Conservation (phyloP, 1,140 invertebrate genomes). For the Drepana arcuata region DNA sequence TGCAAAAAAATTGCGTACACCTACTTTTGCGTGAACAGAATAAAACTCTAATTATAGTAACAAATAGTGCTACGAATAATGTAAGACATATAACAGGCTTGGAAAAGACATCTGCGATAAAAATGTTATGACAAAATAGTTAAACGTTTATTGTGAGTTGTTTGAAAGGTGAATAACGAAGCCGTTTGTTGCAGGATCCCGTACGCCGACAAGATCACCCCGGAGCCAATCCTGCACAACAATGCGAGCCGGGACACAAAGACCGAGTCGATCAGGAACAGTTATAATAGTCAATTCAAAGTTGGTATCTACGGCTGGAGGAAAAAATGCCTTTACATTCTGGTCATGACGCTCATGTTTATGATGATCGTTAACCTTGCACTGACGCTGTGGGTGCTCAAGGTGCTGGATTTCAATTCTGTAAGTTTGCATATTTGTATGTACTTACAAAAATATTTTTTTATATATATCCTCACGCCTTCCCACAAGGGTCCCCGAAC, state of each 20-base stretch:
- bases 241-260: constrained; percentile 61
- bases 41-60: no score
- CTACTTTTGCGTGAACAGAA: no score
- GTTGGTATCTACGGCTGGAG: constrained; percentile 97
- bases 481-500: no score
- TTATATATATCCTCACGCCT: no score
- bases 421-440: constrained; percentile 81
- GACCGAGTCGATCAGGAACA: constrained; percentile 64
- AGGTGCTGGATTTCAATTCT: constrained; percentile 95
- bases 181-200: constrained; percentile 63
- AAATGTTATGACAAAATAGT: no score
- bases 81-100: no score
- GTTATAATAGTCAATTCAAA: constrained; percentile 77
- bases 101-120: no score
- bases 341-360: constrained; percentile 87
- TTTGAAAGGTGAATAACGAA: constrained; percentile 19
- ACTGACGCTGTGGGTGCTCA: constrained; percentile 95
- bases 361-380: constrained; percentile 95
- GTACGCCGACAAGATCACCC: constrained; percentile 67
- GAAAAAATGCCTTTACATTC: constrained; percentile 91
- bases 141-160: constrained; percentile 10
- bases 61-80: no score
- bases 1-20: no score
- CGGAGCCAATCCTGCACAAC: constrained; percentile 64
- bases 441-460: no score